Percentiles rank a stretch among this genome's conserved stretches.
Evolutionary conservation across 2,888 invertebrate genomes (phyloP).

Genomic region (Orchesellides sinensis): DNA sequence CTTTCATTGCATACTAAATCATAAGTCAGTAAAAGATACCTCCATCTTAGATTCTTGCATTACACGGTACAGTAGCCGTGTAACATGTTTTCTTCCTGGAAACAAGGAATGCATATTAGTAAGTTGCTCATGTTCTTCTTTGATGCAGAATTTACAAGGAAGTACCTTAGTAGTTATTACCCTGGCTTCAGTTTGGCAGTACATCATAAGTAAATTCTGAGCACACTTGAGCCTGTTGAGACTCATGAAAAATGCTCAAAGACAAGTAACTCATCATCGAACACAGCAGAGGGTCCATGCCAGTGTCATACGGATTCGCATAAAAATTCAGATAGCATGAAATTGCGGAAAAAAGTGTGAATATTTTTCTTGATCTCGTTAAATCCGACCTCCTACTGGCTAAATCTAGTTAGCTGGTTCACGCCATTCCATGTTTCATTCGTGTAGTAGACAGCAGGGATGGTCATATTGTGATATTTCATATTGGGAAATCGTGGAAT

Average conservation of each 20-base stretch:
- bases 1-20: too few species aligned
- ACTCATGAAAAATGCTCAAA: constrained; percentile 54
- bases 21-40: too few species aligned
- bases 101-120: too few species aligned
- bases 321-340: constrained; percentile 54
- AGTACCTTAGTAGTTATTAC: too few species aligned
- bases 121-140: too few species aligned
- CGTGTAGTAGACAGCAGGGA: constrained; percentile 12
- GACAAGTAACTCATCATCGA: constrained; percentile 56
- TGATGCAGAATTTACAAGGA: too few species aligned
- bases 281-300: constrained; percentile 52
- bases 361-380: constrained; percentile 59
- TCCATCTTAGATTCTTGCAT: too few species aligned
- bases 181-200: too few species aligned
- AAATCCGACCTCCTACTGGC: constrained; percentile 46
- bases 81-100: too few species aligned
- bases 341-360: constrained; percentile 52
- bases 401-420: constrained; percentile 29
- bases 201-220: too few species aligned
- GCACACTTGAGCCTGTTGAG: too few species aligned
- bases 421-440: constrained; percentile 18
- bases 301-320: constrained; percentile 50
- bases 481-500: constrained; percentile 30
- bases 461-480: constrained; percentile 26
- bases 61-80: too few species aligned